phyloP scores from a whole-genome alignment of 2,888 invertebrate species.

The Coenonympha glycerion region DNA sequence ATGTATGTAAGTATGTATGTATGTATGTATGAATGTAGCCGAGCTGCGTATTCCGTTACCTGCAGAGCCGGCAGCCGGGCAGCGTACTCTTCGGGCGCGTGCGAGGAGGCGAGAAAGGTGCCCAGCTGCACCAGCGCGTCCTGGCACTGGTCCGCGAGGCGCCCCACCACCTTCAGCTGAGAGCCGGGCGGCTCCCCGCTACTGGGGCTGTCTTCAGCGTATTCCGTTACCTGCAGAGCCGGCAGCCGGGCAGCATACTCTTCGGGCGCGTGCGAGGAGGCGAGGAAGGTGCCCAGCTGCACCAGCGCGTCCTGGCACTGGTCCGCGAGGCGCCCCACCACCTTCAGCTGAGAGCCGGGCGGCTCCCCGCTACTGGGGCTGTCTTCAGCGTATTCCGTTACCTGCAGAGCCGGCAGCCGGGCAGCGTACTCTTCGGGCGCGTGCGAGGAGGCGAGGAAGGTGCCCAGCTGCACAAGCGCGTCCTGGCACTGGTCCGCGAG shows the following conservation, averaged over 20 bases:
- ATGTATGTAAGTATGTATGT: too few relatives aligned
- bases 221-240: conserved; percentile 78
- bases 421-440: conserved; percentile 96
- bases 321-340: too few relatives aligned
- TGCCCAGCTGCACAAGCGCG: too few relatives aligned
- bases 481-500: too few relatives aligned
- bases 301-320: too few relatives aligned
- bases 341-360: conserved; percentile 86
- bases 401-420: conserved; percentile 86
- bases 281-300: too few relatives aligned
- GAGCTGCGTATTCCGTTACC: too few relatives aligned
- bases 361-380: conserved; percentile 63
- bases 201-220: conserved; percentile 48
- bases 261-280: conserved; percentile 94
- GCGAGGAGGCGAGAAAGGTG: conserved; percentile 93
- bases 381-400: conserved; percentile 27
- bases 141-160: conserved; percentile 93
- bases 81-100: conserved; percentile 96
- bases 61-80: conserved; percentile 88
- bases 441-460: too few relatives aligned
- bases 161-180: conserved; percentile 91
- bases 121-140: conserved; percentile 99
- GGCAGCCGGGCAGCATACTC: conserved; percentile 94
- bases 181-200: conserved; percentile 79
- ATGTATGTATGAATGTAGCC: too few relatives aligned